Base-by-base conservation (phyloP, 2,113 vertebrate species). In the Agelaius phoeniceus region DNA sequence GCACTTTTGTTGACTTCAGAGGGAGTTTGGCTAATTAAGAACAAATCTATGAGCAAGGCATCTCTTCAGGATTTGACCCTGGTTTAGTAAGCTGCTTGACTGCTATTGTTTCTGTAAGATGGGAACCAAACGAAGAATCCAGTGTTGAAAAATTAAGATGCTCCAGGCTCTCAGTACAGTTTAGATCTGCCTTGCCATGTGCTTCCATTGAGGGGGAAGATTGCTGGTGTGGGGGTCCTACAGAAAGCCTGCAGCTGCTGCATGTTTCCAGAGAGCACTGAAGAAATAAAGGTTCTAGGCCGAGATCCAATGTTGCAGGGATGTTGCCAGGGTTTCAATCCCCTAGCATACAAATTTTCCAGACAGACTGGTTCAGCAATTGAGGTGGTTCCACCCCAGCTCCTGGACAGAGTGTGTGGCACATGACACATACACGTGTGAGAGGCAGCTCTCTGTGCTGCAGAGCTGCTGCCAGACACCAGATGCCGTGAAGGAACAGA, bases 211-310 rank as follows among this genome's bases (percentile, higher is more conserved):
- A 62, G 28, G 59, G 55, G 51, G 46, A 67, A 80, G 79, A 24
- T 37, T 44, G 39, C 48, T 81, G 59, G n/a, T 80, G 55, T 73
- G 27, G 22, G 55, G 85, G 59, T 88, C 52, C 75, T 90, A 55
- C 52, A 80, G 75, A 87, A 89, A 72, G 63, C 55, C 75, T 85
- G 55, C 72, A 95, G 79, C 89, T 88, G 94, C 74, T 83, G 21
- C 35, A 4, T 59, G 75, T 67, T 96, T 94, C 57, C 85, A 77
- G 75, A 71, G 79, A 92, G 26, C 5, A 37, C 59, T 59, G 68
- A 87, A 94, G 89, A 93, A 96, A 86, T 76, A 71, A 88, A 86
- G 95, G 82, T 81, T 94, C 87, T 88, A 94, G 94, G 90, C 94
- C 85, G 63, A 59, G 68, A 67, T 95, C 95, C 94, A 96, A 65